These are phyloP conservation scores for Crocuta crocuta DNA, from an alignment of 2,113 vertebrate genomes.

Conservation along the genomic window DNA sequence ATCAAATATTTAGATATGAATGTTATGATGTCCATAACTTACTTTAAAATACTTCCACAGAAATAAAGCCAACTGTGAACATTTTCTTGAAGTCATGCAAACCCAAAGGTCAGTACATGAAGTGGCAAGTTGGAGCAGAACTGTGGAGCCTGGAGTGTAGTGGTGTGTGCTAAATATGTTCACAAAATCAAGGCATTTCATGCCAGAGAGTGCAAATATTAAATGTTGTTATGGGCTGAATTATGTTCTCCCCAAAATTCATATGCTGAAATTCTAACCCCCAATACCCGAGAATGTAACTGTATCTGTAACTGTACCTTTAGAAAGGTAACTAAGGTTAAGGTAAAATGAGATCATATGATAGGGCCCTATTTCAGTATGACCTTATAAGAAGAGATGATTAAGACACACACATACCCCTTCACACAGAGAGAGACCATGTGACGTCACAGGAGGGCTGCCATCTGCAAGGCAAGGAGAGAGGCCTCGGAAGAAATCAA, in stretches of 20 bases:
- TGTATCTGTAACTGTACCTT: not conserved
- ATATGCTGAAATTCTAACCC: not conserved
- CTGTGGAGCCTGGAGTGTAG: accelerated
- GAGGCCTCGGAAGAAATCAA: not conserved
- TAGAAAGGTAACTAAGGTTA: not conserved
- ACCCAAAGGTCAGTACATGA: not conserved
- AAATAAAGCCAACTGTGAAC: not conserved
- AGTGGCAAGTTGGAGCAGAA: not conserved
- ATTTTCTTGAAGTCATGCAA: not conserved
- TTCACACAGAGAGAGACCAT: not conserved
- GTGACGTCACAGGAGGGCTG: not conserved
- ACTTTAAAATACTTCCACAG: not conserved
- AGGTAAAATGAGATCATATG: not conserved
- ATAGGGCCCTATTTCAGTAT: not conserved
- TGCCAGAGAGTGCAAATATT: not conserved
- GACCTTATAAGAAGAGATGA: not conserved
- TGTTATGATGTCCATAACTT: not conserved
- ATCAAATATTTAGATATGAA: not conserved
- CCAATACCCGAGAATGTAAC: not conserved
- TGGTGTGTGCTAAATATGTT: accelerated
- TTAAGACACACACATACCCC: not conserved
- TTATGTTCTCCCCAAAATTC: not conserved
- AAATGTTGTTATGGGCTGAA: not conserved
- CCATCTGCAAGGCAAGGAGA: not conserved
- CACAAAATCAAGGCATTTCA: not conserved